Conservation (phyloP, 2,888 invertebrate species). For the Eristalinus aeneus region DNA sequence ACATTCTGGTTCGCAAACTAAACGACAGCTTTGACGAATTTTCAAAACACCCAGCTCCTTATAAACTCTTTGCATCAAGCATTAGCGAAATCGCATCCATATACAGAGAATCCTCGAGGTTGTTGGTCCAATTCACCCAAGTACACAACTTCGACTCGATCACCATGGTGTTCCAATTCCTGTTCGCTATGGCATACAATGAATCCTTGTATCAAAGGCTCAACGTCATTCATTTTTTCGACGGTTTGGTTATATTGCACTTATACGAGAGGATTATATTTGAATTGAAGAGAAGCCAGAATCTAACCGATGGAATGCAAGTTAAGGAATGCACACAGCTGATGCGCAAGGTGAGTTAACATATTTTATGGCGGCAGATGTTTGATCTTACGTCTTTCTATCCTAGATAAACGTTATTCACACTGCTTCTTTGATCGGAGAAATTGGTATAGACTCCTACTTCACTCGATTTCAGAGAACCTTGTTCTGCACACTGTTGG, state of each 20-base stretch:
- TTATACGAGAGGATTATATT: background rate
- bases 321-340: background rate
- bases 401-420: background rate
- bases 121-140: background rate
- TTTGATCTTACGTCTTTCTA: background rate
- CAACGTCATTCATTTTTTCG: background rate
- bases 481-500: background rate
- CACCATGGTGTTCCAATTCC: background rate
- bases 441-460: background rate
- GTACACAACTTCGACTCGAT: background rate
- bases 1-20: background rate
- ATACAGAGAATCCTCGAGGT: background rate
- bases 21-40: background rate
- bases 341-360: background rate
- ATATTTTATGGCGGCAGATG: background rate
- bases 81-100: background rate
- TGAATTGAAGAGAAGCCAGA: background rate
- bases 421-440: background rate
- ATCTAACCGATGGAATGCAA: background rate
- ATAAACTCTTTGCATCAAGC: background rate
- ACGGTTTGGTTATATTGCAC: background rate
- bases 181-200: background rate
- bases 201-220: background rate
- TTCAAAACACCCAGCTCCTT: too few relatives aligned
- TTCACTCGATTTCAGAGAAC: background rate